Evolutionary conservation across 2,888 invertebrate species (phyloP).

Genomic region (Drosophila phalerata): DNA sequence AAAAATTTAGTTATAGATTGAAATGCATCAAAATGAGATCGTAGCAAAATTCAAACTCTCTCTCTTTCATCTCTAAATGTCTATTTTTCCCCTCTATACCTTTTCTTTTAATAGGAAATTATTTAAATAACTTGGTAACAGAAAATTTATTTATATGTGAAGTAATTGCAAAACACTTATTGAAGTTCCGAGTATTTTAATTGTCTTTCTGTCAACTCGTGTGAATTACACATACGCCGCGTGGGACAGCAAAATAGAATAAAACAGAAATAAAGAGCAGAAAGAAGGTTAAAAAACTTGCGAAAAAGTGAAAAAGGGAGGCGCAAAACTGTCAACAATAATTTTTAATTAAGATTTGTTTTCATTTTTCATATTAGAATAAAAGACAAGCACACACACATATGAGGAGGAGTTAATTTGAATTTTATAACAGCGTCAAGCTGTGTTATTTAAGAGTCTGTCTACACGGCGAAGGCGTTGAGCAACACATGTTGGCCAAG

Average conservation of each 20-base stretch:
- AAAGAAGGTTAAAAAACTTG: background rate
- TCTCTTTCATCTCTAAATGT: background rate
- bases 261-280: background rate
- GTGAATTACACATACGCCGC: constrained; percentile 50
- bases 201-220: constrained; percentile 41
- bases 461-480: constrained; percentile 59
- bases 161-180: constrained; percentile 48
- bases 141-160: background rate
- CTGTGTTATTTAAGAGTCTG: constrained; percentile 63
- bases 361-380: constrained; percentile 70
- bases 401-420: constrained; percentile 72
- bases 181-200: constrained; percentile 50
- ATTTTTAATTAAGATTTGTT: constrained; percentile 81
- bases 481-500: constrained; percentile 71
- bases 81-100: too few species aligned
- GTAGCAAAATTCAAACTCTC: background rate
- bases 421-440: constrained; percentile 79
- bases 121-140: background rate
- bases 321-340: constrained; percentile 75
- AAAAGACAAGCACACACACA: constrained; percentile 31
- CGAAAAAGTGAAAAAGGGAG: constrained; percentile 7
- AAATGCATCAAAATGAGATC: background rate
- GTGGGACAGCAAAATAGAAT: constrained; percentile 6
- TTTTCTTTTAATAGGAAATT: too few species aligned
- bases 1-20: background rate